Percentiles rank a stretch among this genome's conserved stretches.
These are phyloP conservation scores for Poicephalus gulielmi DNA, from an alignment of 2,113 vertebrate genomes.

Conservation along the genomic window DNA sequence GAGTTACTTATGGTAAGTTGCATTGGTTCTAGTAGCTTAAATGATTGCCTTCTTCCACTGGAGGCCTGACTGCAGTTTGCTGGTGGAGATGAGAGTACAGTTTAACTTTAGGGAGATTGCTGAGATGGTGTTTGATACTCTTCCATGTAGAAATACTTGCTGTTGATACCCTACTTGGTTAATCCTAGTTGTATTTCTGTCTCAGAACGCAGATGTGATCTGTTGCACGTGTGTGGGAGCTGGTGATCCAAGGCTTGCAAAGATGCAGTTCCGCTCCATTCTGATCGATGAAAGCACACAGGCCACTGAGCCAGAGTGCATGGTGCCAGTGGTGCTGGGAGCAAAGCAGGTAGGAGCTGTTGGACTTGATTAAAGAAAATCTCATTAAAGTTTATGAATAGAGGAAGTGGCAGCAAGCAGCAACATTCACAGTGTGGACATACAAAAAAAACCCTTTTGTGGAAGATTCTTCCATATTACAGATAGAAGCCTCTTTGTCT, in stretches of 20 bases:
- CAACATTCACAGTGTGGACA: rapidly evolving
- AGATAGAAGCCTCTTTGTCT: background rate
- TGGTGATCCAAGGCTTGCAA: slow-evolving; percentile 92
- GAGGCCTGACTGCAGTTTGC: background rate
- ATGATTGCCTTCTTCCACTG: background rate
- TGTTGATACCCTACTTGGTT: rapidly evolving
- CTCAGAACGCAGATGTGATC: slow-evolving; percentile 95
- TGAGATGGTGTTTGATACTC: background rate
- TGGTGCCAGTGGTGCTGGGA: slow-evolving; percentile 96
- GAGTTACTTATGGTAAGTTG: slow-evolving; percentile 91
- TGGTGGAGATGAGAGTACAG: background rate
- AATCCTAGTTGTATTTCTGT: rapidly evolving
- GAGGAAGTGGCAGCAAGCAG: background rate
- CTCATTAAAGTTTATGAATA: background rate
- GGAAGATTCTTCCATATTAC: rapidly evolving
- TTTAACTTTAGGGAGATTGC: too few species aligned
- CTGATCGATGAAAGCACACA: slow-evolving; percentile 98
- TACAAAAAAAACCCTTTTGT: rapidly evolving
- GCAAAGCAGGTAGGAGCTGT: slow-evolving; percentile 87
- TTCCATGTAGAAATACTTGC: background rate
- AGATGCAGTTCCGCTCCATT: slow-evolving; percentile 99
- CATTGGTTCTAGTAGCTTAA: background rate
- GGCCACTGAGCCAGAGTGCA: slow-evolving; percentile 96
- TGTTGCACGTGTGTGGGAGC: slow-evolving; percentile 97
- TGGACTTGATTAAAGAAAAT: rapidly evolving